Percentiles rank a stretch among this genome's conserved stretches.
These are phyloP conservation scores for Hylaeus anthracinus DNA, from an alignment of 1,140 invertebrate genomes.

Conservation along the genomic window DNA sequence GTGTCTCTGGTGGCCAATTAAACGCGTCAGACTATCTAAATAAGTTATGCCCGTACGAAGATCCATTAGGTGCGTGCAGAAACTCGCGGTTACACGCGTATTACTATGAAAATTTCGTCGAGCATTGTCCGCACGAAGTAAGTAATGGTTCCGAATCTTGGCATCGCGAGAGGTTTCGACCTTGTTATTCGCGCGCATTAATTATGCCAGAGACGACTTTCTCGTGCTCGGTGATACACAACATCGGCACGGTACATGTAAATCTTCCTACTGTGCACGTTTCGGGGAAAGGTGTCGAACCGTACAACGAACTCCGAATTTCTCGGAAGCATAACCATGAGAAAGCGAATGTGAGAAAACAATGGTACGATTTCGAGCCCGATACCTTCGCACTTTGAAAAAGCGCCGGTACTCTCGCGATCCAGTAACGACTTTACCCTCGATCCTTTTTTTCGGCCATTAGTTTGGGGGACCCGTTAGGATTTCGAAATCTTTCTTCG, in stretches of 20 bases:
- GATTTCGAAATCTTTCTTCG: constrained; percentile 2
- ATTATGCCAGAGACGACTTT: not conserved
- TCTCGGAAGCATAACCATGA: constrained; percentile 7
- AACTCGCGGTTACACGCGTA: not conserved
- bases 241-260: not conserved
- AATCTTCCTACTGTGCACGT: not conserved
- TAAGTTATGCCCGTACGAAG: constrained; percentile 14
- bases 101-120: constrained; percentile 1
- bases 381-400: not conserved
- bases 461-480: not conserved
- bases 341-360: not conserved
- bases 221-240: not conserved
- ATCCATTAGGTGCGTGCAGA: not conserved
- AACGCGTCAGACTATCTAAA: constrained; percentile 29
- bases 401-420: not conserved
- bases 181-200: not conserved
- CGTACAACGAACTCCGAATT: not conserved
- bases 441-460: constrained; percentile 8
- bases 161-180: not conserved
- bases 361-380: too few species aligned
- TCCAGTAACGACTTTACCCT: not conserved
- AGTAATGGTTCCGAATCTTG: not conserved
- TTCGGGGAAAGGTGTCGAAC: constrained; percentile 10
- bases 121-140: not conserved
- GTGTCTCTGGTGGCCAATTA: constrained; percentile 11